Percentiles rank a stretch among this genome's conserved stretches.
Evolutionary conservation across 2,797 vertebrate genomes (phyloP).

Genomic region (Chanos chanos): DNA sequence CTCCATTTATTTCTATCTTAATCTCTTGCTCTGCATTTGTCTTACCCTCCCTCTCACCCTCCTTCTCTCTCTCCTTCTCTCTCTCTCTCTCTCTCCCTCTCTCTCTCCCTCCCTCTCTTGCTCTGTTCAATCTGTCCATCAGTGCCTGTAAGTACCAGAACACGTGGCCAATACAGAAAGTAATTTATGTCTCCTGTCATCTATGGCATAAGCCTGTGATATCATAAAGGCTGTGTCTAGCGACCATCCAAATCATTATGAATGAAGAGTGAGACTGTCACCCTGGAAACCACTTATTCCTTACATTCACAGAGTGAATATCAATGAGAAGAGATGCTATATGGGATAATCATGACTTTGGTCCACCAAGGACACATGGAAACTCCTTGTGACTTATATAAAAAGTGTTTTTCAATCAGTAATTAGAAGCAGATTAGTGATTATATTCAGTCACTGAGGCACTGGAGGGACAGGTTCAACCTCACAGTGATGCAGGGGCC

Average conservation of each 20-base stretch:
- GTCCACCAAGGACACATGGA: neutral
- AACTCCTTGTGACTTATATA: neutral
- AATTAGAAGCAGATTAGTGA: too few species aligned
- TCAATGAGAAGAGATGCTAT: too few species aligned
- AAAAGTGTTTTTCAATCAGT: neutral
- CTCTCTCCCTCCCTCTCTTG: neutral
- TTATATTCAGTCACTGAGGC: too few species aligned
- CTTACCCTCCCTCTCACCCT: conserved; percentile 44
- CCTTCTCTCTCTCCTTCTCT: conserved; percentile 35
- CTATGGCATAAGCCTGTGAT: conserved; percentile 14
- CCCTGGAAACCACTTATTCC: too few species aligned
- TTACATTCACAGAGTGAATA: too few species aligned
- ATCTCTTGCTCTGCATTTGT: conserved; percentile 54
- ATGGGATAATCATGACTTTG: neutral
- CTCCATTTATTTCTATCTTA: conserved; percentile 47
- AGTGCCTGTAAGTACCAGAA: conserved; percentile 42
- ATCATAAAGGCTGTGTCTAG: neutral
- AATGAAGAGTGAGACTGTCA: too few species aligned
- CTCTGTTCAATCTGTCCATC: conserved; percentile 39
- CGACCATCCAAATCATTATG: conserved; percentile 22
- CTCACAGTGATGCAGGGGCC: too few species aligned
- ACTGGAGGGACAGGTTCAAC: too few species aligned
- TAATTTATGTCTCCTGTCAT: conserved; percentile 40
- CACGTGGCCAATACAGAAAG: conserved; percentile 15
- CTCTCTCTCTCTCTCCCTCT: conserved; percentile 42